Conservation (phyloP, 2,888 invertebrate genomes). For the Trachelus tabidus region DNA sequence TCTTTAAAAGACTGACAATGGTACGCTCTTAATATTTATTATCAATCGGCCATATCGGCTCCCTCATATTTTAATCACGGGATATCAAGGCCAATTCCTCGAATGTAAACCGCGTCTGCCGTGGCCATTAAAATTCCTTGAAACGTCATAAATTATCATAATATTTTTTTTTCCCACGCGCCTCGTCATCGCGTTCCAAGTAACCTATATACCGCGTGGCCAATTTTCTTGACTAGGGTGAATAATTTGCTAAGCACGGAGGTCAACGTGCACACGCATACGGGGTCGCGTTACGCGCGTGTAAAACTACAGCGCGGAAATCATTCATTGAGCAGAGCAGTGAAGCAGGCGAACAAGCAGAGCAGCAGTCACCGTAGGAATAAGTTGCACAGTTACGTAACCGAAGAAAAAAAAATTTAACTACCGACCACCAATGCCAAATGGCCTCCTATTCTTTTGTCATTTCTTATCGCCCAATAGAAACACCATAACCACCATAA, state of each 20-base stretch:
- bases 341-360: not conserved
- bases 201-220: not conserved
- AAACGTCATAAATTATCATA: not conserved
- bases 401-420: not conserved
- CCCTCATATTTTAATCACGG: not conserved
- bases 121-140: not conserved
- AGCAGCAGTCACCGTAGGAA: not conserved
- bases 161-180: not conserved
- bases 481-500: too few species aligned
- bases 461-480: too few species aligned
- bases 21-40: not conserved
- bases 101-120: not conserved
- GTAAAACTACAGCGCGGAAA: slow-evolving; percentile 60
- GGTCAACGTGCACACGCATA: not conserved
- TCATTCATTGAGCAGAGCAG: slow-evolving; percentile 59
- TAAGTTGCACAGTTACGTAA: not conserved
- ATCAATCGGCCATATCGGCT: not conserved
- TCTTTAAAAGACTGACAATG: too few species aligned
- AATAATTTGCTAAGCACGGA: not conserved
- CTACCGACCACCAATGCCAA: not conserved
- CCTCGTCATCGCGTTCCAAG: not conserved
- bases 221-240: too few species aligned
- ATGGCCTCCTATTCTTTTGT: not conserved
- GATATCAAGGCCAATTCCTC: not conserved
- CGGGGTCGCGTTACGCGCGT: not conserved